These are phyloP conservation scores for Saccostrea glomerata DNA, from an alignment of 1,140 invertebrate species.

Conservation along the genomic window DNA sequence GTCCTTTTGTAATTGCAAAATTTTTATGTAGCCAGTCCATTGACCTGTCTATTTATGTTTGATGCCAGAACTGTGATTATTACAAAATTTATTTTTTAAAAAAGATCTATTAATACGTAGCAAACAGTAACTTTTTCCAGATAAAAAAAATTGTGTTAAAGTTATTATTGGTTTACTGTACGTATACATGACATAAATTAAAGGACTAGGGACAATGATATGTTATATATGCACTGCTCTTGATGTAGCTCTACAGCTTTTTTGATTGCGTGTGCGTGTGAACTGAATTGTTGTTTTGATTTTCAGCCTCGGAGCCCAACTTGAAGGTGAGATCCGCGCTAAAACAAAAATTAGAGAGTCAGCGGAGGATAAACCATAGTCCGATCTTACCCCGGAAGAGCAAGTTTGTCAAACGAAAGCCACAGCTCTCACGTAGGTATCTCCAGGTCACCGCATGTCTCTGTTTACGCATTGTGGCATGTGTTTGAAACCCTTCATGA, in stretches of 20 bases:
- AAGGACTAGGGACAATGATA: neutral
- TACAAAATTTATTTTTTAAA: no score
- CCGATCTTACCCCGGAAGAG: constrained; percentile 89
- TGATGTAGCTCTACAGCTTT: neutral
- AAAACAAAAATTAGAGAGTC: constrained; percentile 96
- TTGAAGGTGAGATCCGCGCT: constrained; percentile 92
- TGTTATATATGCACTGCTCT: neutral
- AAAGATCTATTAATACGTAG: no score
- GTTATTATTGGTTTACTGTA: no score
- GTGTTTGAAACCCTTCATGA: neutral
- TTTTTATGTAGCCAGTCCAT: no score
- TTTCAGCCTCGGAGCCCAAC: constrained; percentile 97
- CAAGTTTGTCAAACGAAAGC: constrained; percentile 87
- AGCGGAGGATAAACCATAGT: constrained; percentile 84
- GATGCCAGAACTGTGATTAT: no score
- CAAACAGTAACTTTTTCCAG: no score
- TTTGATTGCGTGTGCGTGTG: neutral
- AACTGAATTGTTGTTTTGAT: constrained; percentile 65
- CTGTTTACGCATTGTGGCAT: constrained; percentile 4
- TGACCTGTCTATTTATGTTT: no score
- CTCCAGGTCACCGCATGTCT: neutral
- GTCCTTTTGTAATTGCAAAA: no score
- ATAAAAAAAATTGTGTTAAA: no score
- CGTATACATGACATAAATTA: no score
- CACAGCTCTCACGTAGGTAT: constrained; percentile 88